Conservation (phyloP, 2,888 invertebrate genomes). For the Protula sp. region DNA sequence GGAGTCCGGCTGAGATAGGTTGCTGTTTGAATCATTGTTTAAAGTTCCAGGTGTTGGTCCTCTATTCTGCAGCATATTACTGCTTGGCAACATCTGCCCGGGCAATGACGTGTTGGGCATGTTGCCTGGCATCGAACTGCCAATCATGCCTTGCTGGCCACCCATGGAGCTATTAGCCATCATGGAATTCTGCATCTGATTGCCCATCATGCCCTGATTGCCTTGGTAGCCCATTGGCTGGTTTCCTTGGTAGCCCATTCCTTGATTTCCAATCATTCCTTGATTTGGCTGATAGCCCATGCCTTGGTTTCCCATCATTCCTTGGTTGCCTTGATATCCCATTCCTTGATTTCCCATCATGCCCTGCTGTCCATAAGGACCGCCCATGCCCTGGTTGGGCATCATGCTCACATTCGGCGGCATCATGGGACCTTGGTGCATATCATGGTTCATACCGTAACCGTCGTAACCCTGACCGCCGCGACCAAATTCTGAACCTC, state of each 20-base stretch:
- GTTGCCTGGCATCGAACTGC: neutral
- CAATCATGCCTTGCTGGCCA: neutral
- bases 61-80: too few relatives aligned
- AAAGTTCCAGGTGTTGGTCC: too few relatives aligned
- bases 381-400: neutral
- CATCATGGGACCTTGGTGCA: slow-evolving; percentile 12
- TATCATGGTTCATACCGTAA: neutral
- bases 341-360: slow-evolving; percentile 1
- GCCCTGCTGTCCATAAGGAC: neutral
- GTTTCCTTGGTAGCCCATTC: neutral
- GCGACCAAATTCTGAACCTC: too few relatives aligned
- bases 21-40: too few relatives aligned
- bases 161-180: too few relatives aligned
- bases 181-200: too few relatives aligned
- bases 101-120: neutral
- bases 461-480: neutral
- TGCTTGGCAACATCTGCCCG: too few relatives aligned
- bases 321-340: neutral
- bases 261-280: neutral
- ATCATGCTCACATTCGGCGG: slow-evolving; percentile 13
- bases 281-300: neutral
- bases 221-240: neutral
- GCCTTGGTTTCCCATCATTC: neutral
- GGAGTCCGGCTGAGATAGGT: too few relatives aligned
- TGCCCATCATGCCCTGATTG: neutral